These are phyloP conservation scores for Oligia latruncula DNA, from an alignment of 2,888 invertebrate genomes.

Conservation along the genomic window DNA sequence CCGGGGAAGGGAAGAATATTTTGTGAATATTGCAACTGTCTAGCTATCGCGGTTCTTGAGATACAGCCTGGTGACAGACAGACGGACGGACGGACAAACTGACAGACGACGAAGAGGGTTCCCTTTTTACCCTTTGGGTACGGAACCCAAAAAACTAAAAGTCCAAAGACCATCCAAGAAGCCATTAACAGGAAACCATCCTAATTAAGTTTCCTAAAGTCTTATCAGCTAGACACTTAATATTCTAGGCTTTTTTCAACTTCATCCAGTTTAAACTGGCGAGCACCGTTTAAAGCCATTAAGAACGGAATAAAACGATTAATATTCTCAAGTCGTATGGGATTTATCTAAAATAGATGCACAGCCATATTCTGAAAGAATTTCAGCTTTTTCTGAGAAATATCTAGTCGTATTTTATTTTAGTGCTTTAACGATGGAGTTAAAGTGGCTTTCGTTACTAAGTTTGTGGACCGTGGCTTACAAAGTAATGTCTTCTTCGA, in stretches of 20 bases:
- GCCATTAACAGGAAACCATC: slow-evolving; percentile 13
- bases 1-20: too few species aligned
- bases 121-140: too few species aligned
- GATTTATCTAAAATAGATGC: slow-evolving; percentile 62
- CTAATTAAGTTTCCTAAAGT: slow-evolving; percentile 28
- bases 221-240: slow-evolving; percentile 49
- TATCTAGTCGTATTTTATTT: slow-evolving; percentile 30
- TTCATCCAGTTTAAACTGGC: slow-evolving; percentile 55
- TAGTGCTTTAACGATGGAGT: slow-evolving; percentile 4
- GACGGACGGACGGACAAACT: too few species aligned
- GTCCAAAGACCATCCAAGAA: too few species aligned
- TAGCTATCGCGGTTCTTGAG: too few species aligned
- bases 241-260: slow-evolving; percentile 59
- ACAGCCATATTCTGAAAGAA: slow-evolving; percentile 22
- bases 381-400: slow-evolving; percentile 32
- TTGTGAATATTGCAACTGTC: too few species aligned
- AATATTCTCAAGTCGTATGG: slow-evolving; percentile 57
- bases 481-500: slow-evolving; percentile 8
- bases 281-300: slow-evolving; percentile 62
- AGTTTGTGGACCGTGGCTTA: slow-evolving; percentile 11
- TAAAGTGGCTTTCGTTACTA: slow-evolving; percentile 8
- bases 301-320: slow-evolving; percentile 61
- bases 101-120: too few species aligned
- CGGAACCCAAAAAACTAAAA: too few species aligned
- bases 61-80: too few species aligned